Evolutionary conservation across 2,888 invertebrate species (phyloP), one percentile per base, ranked within the genome.

Genomic region (Geotrupes spiniger): DNA sequence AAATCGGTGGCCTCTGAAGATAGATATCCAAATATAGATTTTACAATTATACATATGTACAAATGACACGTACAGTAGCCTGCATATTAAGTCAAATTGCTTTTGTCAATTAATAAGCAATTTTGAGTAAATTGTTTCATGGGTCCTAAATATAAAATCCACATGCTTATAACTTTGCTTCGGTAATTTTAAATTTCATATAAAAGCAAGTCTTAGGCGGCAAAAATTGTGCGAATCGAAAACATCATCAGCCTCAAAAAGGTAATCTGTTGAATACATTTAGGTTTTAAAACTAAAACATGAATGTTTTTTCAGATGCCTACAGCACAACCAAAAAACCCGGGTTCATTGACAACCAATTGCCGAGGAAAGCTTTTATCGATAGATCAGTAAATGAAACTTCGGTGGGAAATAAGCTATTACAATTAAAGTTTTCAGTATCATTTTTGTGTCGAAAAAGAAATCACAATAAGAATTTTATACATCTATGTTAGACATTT

Each of bases 321-420:
- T 25, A 27, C 15, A 36, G 29, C n/a, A 37, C 58, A 4, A 50
- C 55, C 39, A 55, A 58, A 42, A 63, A 63, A 45, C 59, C 58
- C 5, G 59, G 56, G 12, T 21, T 21, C 4, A 21, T 4, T 21
- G 21, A 21, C 6, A 21, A 21, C 6, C 21, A 21, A 21, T 6
- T 21, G 6, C 6, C 21, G 21, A 46, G 64, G 39, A 62, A 63
- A 52, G 63, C 65, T 5, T 62, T 65, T 40, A 43, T 51, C 4
- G 64, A 63, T 43, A 54, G 58, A 45, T 51, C 60, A 36, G 59
- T 64, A 1, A 65, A 65, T 42, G 53, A 52, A 14, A 48, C 25
- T 8, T 36, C 31, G 6, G n/a, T n/a, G n/a, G 36, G 36, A 12
- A 37, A 26, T 8, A 39, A 15, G 17, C 9, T 14, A 36, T 14